phyloP scores from a whole-genome alignment of 2,888 invertebrate genomes.

The Microctonus aethiopoides region DNA sequence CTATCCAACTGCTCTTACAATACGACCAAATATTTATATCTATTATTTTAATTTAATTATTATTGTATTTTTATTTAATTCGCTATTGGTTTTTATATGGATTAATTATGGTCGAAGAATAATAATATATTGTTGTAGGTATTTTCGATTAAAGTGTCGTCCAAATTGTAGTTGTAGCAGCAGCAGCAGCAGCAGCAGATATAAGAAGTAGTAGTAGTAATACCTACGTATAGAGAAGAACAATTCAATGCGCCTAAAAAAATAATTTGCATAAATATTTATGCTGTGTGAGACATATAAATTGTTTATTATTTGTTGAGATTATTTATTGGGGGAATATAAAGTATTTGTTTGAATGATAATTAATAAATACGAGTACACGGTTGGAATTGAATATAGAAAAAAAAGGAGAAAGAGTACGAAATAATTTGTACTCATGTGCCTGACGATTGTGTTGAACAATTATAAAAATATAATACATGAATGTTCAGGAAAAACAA shows the following conservation, averaged over 20 bases:
- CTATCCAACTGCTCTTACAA: background rate
- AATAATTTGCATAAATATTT: background rate
- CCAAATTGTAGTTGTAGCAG: background rate
- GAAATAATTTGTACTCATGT: background rate
- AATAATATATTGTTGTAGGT: background rate
- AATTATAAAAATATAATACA: background rate
- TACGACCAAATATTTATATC: background rate
- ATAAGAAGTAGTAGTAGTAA: background rate
- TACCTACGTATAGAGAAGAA: background rate
- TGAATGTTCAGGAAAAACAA: slow-evolving; percentile 8
- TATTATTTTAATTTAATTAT: background rate
- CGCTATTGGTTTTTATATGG: background rate
- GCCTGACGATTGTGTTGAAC: background rate
- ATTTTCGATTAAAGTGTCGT: background rate
- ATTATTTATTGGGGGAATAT: background rate
- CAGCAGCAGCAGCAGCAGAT: background rate
- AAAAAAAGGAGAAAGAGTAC: background rate
- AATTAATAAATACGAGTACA: background rate
- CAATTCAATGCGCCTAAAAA: background rate
- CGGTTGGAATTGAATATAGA: background rate
- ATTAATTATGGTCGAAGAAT: background rate
- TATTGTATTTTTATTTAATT: background rate
- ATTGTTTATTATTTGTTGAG: background rate
- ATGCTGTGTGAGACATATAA: background rate
- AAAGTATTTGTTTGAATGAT: background rate